A percentile compares a stretch with the other conserved stretches of the same genome.
These are phyloP conservation scores for Syngnathus scovelli DNA, from an alignment of 2,113 vertebrate genomes.

Conservation along the genomic window DNA sequence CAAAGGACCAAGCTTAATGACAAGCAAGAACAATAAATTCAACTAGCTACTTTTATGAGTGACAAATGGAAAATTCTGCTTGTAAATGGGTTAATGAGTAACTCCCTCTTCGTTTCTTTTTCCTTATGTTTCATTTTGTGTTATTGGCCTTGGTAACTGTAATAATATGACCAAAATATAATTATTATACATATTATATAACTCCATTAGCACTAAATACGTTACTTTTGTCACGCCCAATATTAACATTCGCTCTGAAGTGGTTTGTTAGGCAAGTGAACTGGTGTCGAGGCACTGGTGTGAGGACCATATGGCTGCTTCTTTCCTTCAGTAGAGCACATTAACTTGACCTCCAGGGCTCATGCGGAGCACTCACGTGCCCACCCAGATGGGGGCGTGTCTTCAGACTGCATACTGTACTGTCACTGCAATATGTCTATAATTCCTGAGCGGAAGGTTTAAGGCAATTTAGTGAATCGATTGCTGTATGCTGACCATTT, in stretches of 20 bases:
- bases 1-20: too few relatives aligned
- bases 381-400: constrained; percentile 20
- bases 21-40: too few relatives aligned
- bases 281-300: constrained; percentile 18
- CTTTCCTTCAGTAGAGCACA: constrained; percentile 3
- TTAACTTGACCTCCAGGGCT: constrained; percentile 33
- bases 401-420: constrained; percentile 10
- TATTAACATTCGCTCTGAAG: not conserved
- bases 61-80: too few relatives aligned
- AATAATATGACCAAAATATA: too few relatives aligned
- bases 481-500: not conserved
- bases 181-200: too few relatives aligned
- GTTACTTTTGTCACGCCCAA: too few relatives aligned
- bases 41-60: too few relatives aligned
- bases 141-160: too few relatives aligned
- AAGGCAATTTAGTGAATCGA: not conserved
- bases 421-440: not conserved
- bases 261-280: constrained; percentile 21
- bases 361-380: constrained; percentile 14
- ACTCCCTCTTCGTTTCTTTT: too few relatives aligned
- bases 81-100: too few relatives aligned
- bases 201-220: too few relatives aligned
- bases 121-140: too few relatives aligned
- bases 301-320: constrained; percentile 41
- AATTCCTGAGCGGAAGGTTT: not conserved